Evolutionary conservation across 2,888 invertebrate genomes (phyloP), one percentile per base, ranked within the genome.

Genomic region (Bellardia pandia): DNA sequence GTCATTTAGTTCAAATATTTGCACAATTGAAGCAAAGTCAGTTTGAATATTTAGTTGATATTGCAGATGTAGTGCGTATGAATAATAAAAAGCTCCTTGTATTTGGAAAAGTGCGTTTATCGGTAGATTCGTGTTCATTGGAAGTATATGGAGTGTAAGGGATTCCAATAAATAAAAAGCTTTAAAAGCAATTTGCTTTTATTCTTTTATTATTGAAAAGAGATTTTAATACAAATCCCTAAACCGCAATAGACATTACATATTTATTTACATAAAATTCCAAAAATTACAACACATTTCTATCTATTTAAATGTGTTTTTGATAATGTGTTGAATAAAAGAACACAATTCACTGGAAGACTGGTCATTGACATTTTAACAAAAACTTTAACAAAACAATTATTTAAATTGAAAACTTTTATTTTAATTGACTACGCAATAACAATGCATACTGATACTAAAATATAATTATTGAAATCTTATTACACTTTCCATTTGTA

Each of bases 151-250:
- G 64, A 16, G 64, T 51, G 48, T 69, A 69, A 69, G n/a, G 68
- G 68, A 69, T 48, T 69, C 68, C 16, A 7, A 14, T n/a, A 69
- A 51, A 33, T 37, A 66, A 66, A 66, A 9, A 33, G 16, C 76
- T 45, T 53, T 77, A 42, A 66, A 77, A 77, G 51, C 76, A 77
- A 53, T 66, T 77, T 77, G 40, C 9, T 66, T 77, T 53, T 4
- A 40, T 64, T 53, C 16, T 53, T 53, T 77, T 66, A 66, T 66
- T 42, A 53, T 40, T 53, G 2, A 64, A 56, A 23, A 51, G 66
- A 8, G 30, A 60, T 66, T 77, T 53, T 14, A 37, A 66, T 66
- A 16, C 40, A 77, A 66, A 64, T 53, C 42, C 66, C 66, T n/a
- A 45, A 40, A 66, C 11, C n/a, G 7, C 2, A 11, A 53, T 40